Conservation (phyloP, 1,140 invertebrate species). For the Drosophila pruinosa region DNA sequence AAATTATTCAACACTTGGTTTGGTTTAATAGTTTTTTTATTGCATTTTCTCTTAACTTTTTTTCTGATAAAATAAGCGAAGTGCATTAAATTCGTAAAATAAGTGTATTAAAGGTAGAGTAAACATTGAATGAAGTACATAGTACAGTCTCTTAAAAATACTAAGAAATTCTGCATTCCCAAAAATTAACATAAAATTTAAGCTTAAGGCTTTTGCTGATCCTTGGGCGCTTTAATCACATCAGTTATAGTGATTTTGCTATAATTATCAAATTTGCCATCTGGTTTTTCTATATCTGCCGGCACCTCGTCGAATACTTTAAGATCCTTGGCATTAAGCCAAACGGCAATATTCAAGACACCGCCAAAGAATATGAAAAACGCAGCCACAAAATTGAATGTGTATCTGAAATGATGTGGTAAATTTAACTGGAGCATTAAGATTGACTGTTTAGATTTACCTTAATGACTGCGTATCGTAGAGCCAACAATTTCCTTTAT, state of each 20-base stretch:
- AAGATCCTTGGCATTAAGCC: slow-evolving; percentile 87
- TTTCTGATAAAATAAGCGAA: neutral
- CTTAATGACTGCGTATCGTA: slow-evolving; percentile 87
- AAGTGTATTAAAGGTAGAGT: neutral
- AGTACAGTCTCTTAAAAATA: neutral
- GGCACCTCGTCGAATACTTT: slow-evolving; percentile 88
- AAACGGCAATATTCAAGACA: slow-evolving; percentile 86
- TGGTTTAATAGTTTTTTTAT: no score
- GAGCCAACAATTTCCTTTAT: slow-evolving; percentile 89
- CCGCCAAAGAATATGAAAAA: slow-evolving; percentile 86
- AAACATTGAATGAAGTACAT: neutral
- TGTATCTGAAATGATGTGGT: slow-evolving; percentile 74
- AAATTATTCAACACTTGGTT: no score
- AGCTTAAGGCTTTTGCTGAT: neutral
- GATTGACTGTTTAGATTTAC: slow-evolving; percentile 58
- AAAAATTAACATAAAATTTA: neutral
- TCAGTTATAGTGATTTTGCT: neutral
- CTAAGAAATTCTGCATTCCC: neutral
- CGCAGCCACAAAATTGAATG: slow-evolving; percentile 86
- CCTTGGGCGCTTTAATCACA: neutral
- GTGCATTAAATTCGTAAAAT: neutral
- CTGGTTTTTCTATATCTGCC: slow-evolving; percentile 80
- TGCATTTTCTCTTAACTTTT: no score
- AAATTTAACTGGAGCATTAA: neutral
- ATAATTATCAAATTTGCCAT: neutral